Evolutionary conservation across 2,797 vertebrate genomes (phyloP), one percentile per base, ranked within the genome.

Genomic region (Hemitrygon akajei): DNA sequence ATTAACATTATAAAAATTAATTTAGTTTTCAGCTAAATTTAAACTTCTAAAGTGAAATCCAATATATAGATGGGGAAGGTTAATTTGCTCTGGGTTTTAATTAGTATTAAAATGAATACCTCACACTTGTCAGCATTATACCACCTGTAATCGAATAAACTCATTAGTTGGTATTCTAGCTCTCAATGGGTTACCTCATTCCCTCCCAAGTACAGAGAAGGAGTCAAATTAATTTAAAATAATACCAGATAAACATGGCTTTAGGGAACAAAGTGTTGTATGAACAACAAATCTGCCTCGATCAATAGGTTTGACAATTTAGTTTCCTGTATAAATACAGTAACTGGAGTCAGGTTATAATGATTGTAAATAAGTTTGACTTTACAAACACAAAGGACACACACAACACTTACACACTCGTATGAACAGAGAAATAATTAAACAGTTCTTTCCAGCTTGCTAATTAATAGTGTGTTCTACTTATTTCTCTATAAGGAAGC

Each of bases 81-180:
- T 56, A 92, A 73, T 75, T 75, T 71, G 40, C 91, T 73, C 69
- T 80, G 14, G 40, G 18, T 66, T 92, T 92, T 92, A 92, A 92
- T 92, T 92, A 47, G 27, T 75, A 30, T 92, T 73, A 75, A 92
- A 92, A 40, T 75, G 25, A 56, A 47, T 6, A 25, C 10, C 20
- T 92, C 16, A 40, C 20, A 18, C 20, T 89, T 47, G 22, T 75
- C 34, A 71, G 18, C 40, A 25, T 47, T 47, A 40, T 20, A 40
- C 37, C 37, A 73, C 22, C 40, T 75, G 37, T 56, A 40, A 75
- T 92, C 25, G 27, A 73, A 91, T 37, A 27, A 22, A 75, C 27
- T 92, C 40, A 27, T 56, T 25, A 92, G 22, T 2, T 12, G 47
- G 22, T 47, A 66, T 56, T 92, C 25, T 37, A 47, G 40, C 25